phyloP scores from a whole-genome alignment of 2,888 invertebrate species.

The Drosophila phalerata region DNA sequence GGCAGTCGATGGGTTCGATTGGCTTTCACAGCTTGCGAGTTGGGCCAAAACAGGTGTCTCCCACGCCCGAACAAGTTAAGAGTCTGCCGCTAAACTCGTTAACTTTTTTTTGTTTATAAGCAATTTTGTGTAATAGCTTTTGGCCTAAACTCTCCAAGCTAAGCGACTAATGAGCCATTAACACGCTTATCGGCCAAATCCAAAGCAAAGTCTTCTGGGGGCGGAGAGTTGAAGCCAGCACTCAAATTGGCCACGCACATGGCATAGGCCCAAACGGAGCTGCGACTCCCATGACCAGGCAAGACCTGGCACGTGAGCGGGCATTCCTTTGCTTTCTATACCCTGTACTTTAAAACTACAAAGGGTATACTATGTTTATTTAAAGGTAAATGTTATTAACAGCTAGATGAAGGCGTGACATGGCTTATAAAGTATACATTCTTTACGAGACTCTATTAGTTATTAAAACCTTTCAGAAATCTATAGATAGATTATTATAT shows the following conservation, averaged over 20 bases:
- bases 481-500: too few species aligned
- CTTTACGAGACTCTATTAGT: too few species aligned
- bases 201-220: conserved; percentile 15
- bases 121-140: conserved; percentile 62
- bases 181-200: conserved; percentile 69
- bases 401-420: too few species aligned
- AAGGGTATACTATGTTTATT: neutral
- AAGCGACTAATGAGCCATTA: conserved; percentile 74
- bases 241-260: conserved; percentile 72
- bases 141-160: conserved; percentile 38
- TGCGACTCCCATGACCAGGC: neutral
- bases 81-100: conserved; percentile 35
- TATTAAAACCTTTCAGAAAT: too few species aligned
- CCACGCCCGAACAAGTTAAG: conserved; percentile 48
- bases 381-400: too few species aligned
- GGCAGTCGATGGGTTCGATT: conserved; percentile 33
- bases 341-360: neutral
- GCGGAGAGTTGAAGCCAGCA: conserved; percentile 6
- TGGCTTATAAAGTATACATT: too few species aligned
- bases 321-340: conserved; percentile 1
- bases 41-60: conserved; percentile 44
- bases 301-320: conserved; percentile 24
- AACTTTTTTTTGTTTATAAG: conserved; percentile 46
- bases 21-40: conserved; percentile 24
- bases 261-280: conserved; percentile 36